Base-by-base conservation (phyloP, 2,113 vertebrate genomes). In the Ciconia maguari region DNA sequence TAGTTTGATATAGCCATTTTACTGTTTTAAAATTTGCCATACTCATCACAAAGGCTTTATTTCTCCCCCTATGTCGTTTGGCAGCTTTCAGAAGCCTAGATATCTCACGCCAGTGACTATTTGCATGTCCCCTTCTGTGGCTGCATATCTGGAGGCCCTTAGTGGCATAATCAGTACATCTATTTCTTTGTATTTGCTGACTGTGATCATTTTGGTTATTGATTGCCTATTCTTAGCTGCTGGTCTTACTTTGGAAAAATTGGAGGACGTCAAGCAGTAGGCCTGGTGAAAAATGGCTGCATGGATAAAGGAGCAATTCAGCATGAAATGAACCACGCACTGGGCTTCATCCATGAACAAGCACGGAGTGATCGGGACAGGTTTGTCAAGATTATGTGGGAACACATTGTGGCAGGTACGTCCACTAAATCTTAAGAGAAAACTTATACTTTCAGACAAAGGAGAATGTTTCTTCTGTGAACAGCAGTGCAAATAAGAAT, bases 281-380 rank as follows among this genome's bases (percentile, higher is more conserved):
- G 97, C 22, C 90, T 98, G 81, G 41, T 94, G 36, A 94, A 90
- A 77, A 77, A 85, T 19, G 96, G 97, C 18, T 98, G 98, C 75
- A 83, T 98, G 89, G 88, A 95, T 69, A 94, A 97, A 65, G 55
- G 97, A 87, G 97, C 97, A 17, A 97, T 98, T 89, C 98, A 98
- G 75, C 98, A 98, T 48, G 98, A 98, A 94, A 91, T 98, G 83
- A 98, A 98, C 68, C 98, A 98, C 0, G 98, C 98, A 0, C 76
- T 98, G 90, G 98, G 98, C 48, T 98, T 98, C 97, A 92, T 98
- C 55, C 98, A 98, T 3, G 98, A 98, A 85, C 98, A 98, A 61
- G 84, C 89, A 83, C 94, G 98, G 44, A 97, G 97, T 24, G 98
- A 98, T 93, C 97, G 98, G 25, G 98, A 98, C 82, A 60, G 89